These are phyloP conservation scores for Periophthalmus magnuspinnatus DNA, from an alignment of 2,797 vertebrate genomes.

Conservation along the genomic window DNA sequence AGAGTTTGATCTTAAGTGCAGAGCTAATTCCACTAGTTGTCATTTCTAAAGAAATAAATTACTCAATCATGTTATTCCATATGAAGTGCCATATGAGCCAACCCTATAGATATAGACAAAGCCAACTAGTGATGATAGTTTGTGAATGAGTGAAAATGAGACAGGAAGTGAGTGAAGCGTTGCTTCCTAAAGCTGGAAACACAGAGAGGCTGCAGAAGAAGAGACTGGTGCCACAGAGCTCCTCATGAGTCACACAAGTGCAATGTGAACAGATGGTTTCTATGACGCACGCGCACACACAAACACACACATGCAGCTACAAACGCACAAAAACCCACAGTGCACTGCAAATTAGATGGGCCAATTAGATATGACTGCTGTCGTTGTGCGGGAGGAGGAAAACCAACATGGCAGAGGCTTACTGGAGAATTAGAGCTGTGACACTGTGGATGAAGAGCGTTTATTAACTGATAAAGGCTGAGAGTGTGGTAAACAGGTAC, in stretches of 20 bases:
- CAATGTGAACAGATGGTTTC: constrained; percentile 78
- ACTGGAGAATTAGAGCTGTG: constrained; percentile 33
- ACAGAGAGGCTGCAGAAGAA: constrained; percentile 32
- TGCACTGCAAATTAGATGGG: constrained; percentile 56
- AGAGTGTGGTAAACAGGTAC: constrained; percentile 25
- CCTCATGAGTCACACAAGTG: constrained; percentile 70
- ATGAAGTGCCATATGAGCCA: neutral
- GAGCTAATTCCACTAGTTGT: too few species aligned
- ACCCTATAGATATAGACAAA: neutral
- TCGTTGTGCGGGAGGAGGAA: constrained; percentile 54
- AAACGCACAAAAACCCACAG: constrained; percentile 16
- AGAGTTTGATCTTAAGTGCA: neutral
- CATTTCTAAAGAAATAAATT: neutral
- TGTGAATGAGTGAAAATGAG: constrained; percentile 47
- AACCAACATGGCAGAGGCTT: constrained; percentile 57
- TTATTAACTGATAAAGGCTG: constrained; percentile 47
- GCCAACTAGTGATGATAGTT: constrained; percentile 17
- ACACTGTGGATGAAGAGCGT: constrained; percentile 34
- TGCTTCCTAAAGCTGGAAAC: constrained; percentile 24
- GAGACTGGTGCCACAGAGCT: constrained; percentile 63
- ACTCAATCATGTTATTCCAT: neutral
- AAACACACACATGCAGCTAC: constrained; percentile 18
- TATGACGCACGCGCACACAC: constrained; percentile 42
- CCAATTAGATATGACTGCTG: constrained; percentile 68
- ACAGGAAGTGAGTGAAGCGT: constrained; percentile 22